Evolutionary conservation across 2,888 invertebrate species (phyloP), one percentile per base, ranked within the genome.

Genomic region (Griposia aprilina): DNA sequence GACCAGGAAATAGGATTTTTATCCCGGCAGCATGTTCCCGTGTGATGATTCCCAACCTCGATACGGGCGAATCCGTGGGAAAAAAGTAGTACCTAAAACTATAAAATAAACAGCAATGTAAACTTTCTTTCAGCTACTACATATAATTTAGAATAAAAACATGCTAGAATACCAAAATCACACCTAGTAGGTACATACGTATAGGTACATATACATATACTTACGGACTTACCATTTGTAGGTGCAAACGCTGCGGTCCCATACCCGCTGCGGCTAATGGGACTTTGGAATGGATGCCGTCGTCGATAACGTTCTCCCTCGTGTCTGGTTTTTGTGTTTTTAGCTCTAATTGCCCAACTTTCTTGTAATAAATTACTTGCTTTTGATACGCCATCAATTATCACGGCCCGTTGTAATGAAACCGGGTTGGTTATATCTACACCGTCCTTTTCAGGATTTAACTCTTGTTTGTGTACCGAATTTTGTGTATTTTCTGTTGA

Each of bases 281-380:
- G 91, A 92, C 90, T 94, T 93, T 88, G 87, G 91, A 94, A 94
- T 91, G 91, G 90, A 92, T 93, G 93, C 91, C 92, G 91, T 91
- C 91, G 92, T 93, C 93, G 92, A 94, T 94, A 93, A 91, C 90
- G 91, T 88, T 92, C 90, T 88, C 85, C 88, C 91, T 90, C 74
- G 76, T 85, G 91, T 92, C 93, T 93, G 93, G 89, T 93, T 94
- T 94, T 93, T 92, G 91, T 94, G 94, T 94, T 94, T 92, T 93
- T 91, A 91, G 89, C 88, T 91, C 92, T 94, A 94, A 94, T 94
- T 93, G 92, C 92, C 91, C 80, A 94, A 94, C 92, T 94, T 94
- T 93, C 91, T 90, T 91, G 87, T 93, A 92, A 94, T 92, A 93
- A 92, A 93, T 93, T 91, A 92, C 90, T 90, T 91, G 92, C 90